Evolutionary conservation across 2,888 invertebrate genomes (phyloP), one percentile per base, ranked within the genome.

Genomic region (Neria commutata): DNA sequence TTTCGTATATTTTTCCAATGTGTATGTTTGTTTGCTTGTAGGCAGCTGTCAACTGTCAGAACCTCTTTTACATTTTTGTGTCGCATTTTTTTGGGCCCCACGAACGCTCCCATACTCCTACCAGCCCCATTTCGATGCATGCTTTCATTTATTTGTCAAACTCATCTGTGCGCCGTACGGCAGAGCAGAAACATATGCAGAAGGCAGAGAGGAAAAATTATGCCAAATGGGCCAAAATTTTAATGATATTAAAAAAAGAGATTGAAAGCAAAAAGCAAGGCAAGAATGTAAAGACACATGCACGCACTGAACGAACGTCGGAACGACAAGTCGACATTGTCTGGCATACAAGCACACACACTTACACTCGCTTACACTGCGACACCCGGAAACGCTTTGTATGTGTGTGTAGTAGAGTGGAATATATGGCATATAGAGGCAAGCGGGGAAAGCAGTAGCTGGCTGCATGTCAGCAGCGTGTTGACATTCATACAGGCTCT

Each of bases 181-280:
- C 4, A 37, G 16, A 37, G 11, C 4, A n/a, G 37, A 6, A 48
- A 49, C 63, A 56, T 56, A 19, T 49, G 51, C 16, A 26, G 48
- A 54, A 21, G 26, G 56, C 40, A 54, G 53, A 19, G 24, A 46
- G 19, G 14, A 23, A 69, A 72, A 72, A 72, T 72, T 72, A 72
- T 73, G 73, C 68, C 72, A 73, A 73, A 72, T 73, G 73, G 73
- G 71, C 60, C 64, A 68, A 73, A 71, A 73, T 71, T 72, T 73
- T 73, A 72, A 72, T 72, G 71, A 72, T 73, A 72, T 71, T 72
- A 68, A 68, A 62, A 42, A 42, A 16, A 62, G 65, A 64, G 63
- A 56, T 56, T 52, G 56, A 34, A 63, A 62, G 62, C 61, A 65
- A 65, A 61, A 62, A 62, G 63, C 58, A 56, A 58, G 56, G 54